phyloP scores from a whole-genome alignment of 1,140 invertebrate species.

The Philaenus spumarius region DNA sequence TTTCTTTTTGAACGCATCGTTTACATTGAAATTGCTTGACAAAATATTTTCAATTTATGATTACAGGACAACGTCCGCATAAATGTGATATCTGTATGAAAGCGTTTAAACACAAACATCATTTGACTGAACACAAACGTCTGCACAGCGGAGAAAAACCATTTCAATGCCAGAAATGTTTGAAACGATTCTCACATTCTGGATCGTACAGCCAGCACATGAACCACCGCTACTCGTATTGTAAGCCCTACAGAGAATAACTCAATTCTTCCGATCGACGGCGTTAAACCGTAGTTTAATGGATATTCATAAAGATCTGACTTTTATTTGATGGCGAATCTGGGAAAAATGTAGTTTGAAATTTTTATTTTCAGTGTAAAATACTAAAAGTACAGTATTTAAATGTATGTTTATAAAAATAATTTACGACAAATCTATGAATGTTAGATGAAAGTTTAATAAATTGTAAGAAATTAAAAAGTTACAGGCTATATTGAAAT shows the following conservation, averaged over 20 bases:
- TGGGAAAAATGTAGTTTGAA: not conserved
- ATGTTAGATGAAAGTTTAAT: not conserved
- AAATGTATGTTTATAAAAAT: conserved; percentile 1
- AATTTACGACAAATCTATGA: not conserved
- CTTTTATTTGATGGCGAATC: not conserved
- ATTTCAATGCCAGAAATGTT: conserved; percentile 97
- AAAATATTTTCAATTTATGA: conserved; percentile 6
- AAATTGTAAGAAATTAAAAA: no score
- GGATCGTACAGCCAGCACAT: conserved; percentile 99
- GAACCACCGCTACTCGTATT: conserved; percentile 98
- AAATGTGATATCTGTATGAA: conserved; percentile 97
- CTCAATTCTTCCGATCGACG: not conserved
- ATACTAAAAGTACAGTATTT: conserved; percentile 11
- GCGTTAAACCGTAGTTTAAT: not conserved
- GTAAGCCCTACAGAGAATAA: conserved; percentile 88
- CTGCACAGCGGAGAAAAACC: conserved; percentile 98
- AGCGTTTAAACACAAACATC: conserved; percentile 99
- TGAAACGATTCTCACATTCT: conserved; percentile 98
- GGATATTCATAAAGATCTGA: not conserved
- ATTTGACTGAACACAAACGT: conserved; percentile 97
- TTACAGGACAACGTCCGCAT: conserved; percentile 93
- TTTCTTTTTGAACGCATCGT: not conserved
- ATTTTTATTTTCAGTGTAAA: not conserved
- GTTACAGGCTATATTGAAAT: no score
- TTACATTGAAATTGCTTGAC: not conserved